Evolutionary conservation across 2,888 invertebrate species (phyloP), one percentile per base, ranked within the genome.

Genomic region (Chironomus riparius): DNA sequence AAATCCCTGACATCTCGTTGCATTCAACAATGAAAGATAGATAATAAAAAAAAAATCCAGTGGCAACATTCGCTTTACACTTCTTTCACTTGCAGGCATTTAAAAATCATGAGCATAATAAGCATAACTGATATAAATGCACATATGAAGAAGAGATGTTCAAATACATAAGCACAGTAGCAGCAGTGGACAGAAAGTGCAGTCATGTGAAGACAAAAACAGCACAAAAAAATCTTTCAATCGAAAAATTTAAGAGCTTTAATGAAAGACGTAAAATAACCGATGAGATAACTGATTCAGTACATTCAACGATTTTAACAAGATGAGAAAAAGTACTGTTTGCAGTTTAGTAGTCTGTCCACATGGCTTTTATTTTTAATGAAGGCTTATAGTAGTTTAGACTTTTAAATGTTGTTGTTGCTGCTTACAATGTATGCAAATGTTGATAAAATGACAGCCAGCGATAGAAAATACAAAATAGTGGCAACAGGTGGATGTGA

Each of bases 221-320:
- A 70, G 56, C 65, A 12, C 7, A 24, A 7, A 21, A 56, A 56
- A 56, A 56, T 56, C n/a, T 15, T 18, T 56, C 15, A 47, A 38
- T 68, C 4, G 70, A 68, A 38, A 68, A 24, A n/a, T 68, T 48
- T 68, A 47, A 18, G 15, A 56, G 56, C 56, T 18, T 56, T 18
- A 56, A 56, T 15, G 18, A 56, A 56, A 56, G 15, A 18, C n/a
- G 38, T 38, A 38, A 38, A 38, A 56, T 56, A 18, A 56, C 38
- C 21, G 56, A 71, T 71, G 71, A 71, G 71, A 71, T 71, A 71
- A 71, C 71, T 71, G 71, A 71, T 24, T 21, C 24, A 13, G 18
- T 65, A 65, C 21, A 65, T 22, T 3, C 65, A 65, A 5, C 4
- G 56, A 28, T 2, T 47, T 70, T n/a, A 4, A 38, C 7, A 38